Evolutionary conservation across 2,888 invertebrate species (phyloP).

Genomic region (Diarsia mendica): DNA sequence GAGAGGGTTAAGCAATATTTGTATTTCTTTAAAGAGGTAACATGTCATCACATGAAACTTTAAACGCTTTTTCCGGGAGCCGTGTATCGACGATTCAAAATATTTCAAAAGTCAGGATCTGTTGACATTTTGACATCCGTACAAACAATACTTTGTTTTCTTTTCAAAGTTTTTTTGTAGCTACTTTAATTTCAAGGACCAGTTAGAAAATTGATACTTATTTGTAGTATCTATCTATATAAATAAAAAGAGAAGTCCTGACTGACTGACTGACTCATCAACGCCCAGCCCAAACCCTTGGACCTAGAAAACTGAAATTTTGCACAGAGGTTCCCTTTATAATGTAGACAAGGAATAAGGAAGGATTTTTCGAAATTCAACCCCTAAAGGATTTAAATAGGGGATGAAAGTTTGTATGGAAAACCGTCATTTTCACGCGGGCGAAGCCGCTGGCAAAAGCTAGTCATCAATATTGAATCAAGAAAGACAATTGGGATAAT

Average conservation of each 20-base stretch:
- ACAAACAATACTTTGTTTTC: constrained; percentile 77
- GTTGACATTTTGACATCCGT: constrained; percentile 89
- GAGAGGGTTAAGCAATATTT: constrained; percentile 75
- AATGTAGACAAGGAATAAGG: no score
- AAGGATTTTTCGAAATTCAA: no score
- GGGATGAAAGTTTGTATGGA: no score
- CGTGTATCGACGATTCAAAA: constrained; percentile 76
- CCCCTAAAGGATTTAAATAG: no score
- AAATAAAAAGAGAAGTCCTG: no score
- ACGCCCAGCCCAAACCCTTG: no score
- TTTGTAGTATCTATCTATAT: constrained; percentile 40
- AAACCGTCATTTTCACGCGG: no score
- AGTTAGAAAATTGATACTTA: constrained; percentile 46
- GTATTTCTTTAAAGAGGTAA: constrained; percentile 81
- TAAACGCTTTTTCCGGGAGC: constrained; percentile 83
- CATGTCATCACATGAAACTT: constrained; percentile 77
- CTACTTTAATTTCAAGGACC: constrained; percentile 76
- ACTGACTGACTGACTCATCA: no score
- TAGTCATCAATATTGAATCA: neutral
- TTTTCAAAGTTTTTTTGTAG: constrained; percentile 72
- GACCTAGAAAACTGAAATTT: no score
- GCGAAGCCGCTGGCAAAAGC: no score
- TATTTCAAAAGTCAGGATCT: constrained; percentile 81
- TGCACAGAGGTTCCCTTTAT: no score
- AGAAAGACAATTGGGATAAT: neutral